A percentile compares a stretch with the other conserved stretches of the same genome.
Conservation (phyloP, 2,113 vertebrate genomes). For the Lampris incognitus region DNA sequence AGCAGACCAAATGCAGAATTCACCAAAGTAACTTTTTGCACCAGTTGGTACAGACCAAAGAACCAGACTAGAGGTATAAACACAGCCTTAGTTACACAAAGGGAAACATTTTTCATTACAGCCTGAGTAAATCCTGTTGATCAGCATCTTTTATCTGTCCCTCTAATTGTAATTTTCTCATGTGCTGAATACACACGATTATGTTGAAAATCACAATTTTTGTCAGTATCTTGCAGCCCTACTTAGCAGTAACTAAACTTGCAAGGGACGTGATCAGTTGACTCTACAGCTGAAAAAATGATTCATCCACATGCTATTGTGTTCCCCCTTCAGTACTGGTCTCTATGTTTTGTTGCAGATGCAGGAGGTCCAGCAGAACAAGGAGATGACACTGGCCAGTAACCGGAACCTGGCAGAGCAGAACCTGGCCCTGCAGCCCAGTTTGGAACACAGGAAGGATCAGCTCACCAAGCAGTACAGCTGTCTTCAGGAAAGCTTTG, state of each 20-base stretch:
- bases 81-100: neutral
- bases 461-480: conserved; percentile 87
- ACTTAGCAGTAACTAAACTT: too few species aligned
- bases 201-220: neutral
- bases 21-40: too few species aligned
- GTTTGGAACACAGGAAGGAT: conserved; percentile 89
- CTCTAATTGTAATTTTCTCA: too few species aligned
- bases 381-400: conserved; percentile 90
- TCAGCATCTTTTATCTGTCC: neutral
- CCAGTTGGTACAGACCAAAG: too few species aligned
- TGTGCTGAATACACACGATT: too few species aligned
- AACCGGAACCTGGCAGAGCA: conserved; percentile 94
- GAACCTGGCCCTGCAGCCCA: conserved; percentile 93
- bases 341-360: conserved; percentile 76
- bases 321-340: neutral
- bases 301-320: too few species aligned
- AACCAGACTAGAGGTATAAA: too few species aligned
- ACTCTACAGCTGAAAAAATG: too few species aligned
- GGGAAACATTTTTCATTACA: neutral
- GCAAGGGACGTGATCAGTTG: too few species aligned
- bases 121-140: neutral
- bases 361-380: conserved; percentile 91
- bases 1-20: too few species aligned
- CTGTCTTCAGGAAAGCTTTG: conserved; percentile 89
- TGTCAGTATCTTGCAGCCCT: neutral